A percentile compares a stretch with the other conserved stretches of the same genome.
Evolutionary conservation across 2,113 vertebrate genomes (phyloP).

Genomic region (Melospiza melodia): DNA sequence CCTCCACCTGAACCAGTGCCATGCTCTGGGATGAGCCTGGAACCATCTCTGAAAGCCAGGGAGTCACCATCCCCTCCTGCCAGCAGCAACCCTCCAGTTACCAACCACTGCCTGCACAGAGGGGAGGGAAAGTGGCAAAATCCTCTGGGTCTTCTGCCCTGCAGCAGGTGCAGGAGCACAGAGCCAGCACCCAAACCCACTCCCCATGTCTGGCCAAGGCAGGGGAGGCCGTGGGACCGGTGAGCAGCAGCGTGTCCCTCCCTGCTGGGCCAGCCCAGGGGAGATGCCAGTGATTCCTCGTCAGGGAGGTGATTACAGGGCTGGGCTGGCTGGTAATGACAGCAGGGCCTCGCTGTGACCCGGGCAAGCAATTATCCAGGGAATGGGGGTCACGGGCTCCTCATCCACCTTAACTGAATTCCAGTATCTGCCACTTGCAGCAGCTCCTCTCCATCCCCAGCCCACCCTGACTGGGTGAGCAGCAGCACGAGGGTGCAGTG

Average conservation of each 20-base stretch:
- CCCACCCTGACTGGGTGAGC: not conserved
- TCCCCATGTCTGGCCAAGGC: not conserved
- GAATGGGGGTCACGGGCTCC: slow-evolving; percentile 81
- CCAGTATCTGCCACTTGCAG: slow-evolving; percentile 70
- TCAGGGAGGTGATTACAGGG: slow-evolving; percentile 60
- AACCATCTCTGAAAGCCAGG: too few relatives aligned
- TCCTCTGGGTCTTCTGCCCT: not conserved
- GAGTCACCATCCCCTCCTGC: not conserved
- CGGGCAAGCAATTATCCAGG: slow-evolving; percentile 85
- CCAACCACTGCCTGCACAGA: too few relatives aligned
- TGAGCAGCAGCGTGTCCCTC: not conserved
- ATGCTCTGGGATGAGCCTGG: too few relatives aligned
- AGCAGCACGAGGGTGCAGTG: not conserved
- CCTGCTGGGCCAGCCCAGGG: not conserved
- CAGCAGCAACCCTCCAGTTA: not conserved
- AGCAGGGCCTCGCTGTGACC: slow-evolving; percentile 64
- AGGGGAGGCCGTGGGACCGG: fast-evolving
- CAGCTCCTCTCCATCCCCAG: not conserved
- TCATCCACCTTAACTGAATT: slow-evolving; percentile 87
- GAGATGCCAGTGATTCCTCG: not conserved
- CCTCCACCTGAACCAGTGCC: too few relatives aligned
- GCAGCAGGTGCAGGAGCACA: not conserved
- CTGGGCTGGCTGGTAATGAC: slow-evolving; percentile 75
- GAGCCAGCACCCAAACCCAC: fast-evolving
- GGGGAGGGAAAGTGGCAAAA: not conserved